Conservation (phyloP, 2,888 invertebrate genomes). For the Apamea sordens region DNA sequence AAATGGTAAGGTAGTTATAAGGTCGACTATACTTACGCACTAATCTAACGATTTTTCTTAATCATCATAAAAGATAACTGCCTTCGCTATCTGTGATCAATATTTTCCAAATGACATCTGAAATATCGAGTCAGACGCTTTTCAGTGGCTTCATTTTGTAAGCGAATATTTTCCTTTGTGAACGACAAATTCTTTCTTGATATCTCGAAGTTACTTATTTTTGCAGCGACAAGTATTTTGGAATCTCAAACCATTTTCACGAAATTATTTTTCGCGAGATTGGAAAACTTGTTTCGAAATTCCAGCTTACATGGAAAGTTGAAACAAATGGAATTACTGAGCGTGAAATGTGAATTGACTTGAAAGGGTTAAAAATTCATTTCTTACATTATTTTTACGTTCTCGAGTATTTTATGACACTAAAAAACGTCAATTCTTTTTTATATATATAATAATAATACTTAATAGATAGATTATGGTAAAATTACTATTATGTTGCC, state of each 20-base stretch:
- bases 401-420: too few relatives aligned
- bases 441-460: too few relatives aligned
- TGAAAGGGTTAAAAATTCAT: conserved; percentile 9
- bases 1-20: neutral
- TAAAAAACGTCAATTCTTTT: too few relatives aligned
- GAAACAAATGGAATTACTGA: conserved; percentile 25
- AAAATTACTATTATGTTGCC: too few relatives aligned
- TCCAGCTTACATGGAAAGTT: conserved; percentile 33
- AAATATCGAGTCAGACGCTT: conserved; percentile 36
- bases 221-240: conserved; percentile 28
- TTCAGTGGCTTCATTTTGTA: conserved; percentile 31
- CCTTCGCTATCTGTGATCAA: conserved; percentile 27
- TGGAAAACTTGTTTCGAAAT: conserved; percentile 42
- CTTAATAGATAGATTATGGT: too few relatives aligned
- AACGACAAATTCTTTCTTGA: conserved; percentile 42
- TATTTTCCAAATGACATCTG: conserved; percentile 40
- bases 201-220: conserved; percentile 36
- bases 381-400: conserved; percentile 10
- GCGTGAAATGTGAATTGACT: conserved; percentile 6
- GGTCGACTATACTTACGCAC: neutral
- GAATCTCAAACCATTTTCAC: conserved; percentile 22
- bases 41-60: conserved; percentile 23
- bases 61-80: conserved; percentile 41
- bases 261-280: conserved; percentile 33
- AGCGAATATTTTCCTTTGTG: conserved; percentile 52